Evolutionary conservation across 2,888 invertebrate genomes (phyloP).

Genomic region (Stenodera caucasica): DNA sequence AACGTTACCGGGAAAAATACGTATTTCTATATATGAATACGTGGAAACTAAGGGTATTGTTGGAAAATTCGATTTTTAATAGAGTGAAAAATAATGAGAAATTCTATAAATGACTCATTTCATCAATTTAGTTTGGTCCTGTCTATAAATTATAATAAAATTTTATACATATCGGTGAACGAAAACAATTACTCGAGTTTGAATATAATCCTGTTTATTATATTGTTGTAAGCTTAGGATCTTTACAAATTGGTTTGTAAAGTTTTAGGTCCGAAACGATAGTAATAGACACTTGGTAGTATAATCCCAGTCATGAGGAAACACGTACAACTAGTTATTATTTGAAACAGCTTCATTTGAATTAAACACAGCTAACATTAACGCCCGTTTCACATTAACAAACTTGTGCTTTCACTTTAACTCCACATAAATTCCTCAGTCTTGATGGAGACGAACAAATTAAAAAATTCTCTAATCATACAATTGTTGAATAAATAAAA

Average conservation of each 20-base stretch:
- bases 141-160: no score
- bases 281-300: conserved; percentile 22
- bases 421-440: neutral
- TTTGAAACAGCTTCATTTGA: conserved; percentile 34
- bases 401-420: conserved; percentile 4
- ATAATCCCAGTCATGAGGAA: conserved; percentile 32
- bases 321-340: conserved; percentile 33
- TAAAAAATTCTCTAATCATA: conserved; percentile 11
- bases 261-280: conserved; percentile 16
- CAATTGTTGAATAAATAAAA: no score
- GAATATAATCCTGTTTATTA: neutral
- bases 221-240: neutral
- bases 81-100: no score
- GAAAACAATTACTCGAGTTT: neutral
- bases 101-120: no score
- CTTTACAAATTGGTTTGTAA: conserved; percentile 25
- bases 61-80: no score
- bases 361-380: conserved; percentile 29
- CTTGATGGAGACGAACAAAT: neutral
- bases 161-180: no score
- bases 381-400: conserved; percentile 20
- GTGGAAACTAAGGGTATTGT: no score
- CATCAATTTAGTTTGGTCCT: no score
- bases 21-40: no score
- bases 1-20: no score